These are phyloP conservation scores for Grus americana DNA, from an alignment of 2,113 vertebrate species.

Conservation along the genomic window DNA sequence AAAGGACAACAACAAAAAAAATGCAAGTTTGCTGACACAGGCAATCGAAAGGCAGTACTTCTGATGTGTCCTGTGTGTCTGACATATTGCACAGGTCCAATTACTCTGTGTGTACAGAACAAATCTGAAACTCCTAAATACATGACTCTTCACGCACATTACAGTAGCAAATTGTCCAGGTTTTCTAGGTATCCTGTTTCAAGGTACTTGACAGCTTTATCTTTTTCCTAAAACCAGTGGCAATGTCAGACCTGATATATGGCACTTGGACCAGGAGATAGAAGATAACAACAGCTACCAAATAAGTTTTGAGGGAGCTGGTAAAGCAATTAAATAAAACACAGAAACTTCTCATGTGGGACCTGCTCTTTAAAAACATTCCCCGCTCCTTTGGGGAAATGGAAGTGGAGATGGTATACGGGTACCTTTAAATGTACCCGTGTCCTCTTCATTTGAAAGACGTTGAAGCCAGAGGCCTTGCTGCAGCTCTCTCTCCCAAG, in stretches of 20 bases:
- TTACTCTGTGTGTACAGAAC: background rate
- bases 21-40: conserved; percentile 11
- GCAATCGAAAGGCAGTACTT: background rate
- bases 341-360: conserved; percentile 32
- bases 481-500: conserved; percentile 90
- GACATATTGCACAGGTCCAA: background rate
- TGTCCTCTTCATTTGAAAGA: conserved; percentile 89
- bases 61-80: background rate
- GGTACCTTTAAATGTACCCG: conserved; percentile 91
- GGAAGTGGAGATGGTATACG: background rate
- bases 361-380: conserved; percentile 66
- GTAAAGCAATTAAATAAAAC: background rate
- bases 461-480: conserved; percentile 89
- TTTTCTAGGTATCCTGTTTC: background rate
- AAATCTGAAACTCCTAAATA: background rate
- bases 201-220: background rate
- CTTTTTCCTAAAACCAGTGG: background rate
- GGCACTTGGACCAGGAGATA: background rate
- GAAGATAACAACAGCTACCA: background rate
- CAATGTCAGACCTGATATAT: background rate
- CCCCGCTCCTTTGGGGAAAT: background rate
- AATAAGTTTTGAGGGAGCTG: background rate
- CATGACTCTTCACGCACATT: background rate
- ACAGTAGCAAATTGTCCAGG: background rate
- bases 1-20: conserved; percentile 9